Conservation (phyloP, 2,888 invertebrate species). For the Apeira syringaria region DNA sequence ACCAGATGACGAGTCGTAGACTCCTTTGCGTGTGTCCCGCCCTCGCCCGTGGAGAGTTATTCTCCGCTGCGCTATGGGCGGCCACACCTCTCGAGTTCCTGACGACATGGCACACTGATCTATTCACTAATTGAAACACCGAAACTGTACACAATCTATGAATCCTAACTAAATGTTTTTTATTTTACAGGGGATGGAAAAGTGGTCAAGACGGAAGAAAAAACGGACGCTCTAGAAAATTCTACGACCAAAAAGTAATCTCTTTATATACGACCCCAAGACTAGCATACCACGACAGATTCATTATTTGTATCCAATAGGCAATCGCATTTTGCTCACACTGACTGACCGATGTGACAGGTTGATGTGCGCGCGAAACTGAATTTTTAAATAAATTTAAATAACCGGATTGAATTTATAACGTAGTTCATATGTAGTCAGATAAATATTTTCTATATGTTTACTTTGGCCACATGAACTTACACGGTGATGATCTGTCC, state of each 20-base stretch:
- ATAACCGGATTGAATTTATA: not conserved
- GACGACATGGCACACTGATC: constrained; percentile 56
- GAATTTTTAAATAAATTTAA: constrained; percentile 3
- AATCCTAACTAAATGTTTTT: not conserved
- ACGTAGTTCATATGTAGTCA: constrained; percentile 20
- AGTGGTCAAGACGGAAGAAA: constrained; percentile 78
- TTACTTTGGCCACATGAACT: constrained; percentile 50
- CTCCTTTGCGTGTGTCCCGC: constrained; percentile 9
- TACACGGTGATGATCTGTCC: constrained; percentile 72
- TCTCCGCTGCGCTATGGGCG: constrained; percentile 28
- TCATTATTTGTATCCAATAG: not conserved
- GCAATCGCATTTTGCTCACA: constrained; percentile 1
- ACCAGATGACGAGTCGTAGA: constrained; percentile 64
- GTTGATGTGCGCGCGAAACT: not conserved
- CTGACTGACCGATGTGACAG: not conserved
- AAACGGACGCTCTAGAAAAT: constrained; percentile 66
- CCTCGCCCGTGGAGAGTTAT: constrained; percentile 42
- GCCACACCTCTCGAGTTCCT: constrained; percentile 15
- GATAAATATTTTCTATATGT: constrained; percentile 45
- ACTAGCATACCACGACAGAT: constrained; percentile 5
- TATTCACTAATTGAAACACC: not conserved
- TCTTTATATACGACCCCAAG: constrained; percentile 8
- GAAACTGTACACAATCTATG: not conserved
- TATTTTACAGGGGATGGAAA: constrained; percentile 72
- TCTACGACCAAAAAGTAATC: constrained; percentile 57